phyloP scores from a whole-genome alignment of 2,888 invertebrate species.

The Arenicola marina region DNA sequence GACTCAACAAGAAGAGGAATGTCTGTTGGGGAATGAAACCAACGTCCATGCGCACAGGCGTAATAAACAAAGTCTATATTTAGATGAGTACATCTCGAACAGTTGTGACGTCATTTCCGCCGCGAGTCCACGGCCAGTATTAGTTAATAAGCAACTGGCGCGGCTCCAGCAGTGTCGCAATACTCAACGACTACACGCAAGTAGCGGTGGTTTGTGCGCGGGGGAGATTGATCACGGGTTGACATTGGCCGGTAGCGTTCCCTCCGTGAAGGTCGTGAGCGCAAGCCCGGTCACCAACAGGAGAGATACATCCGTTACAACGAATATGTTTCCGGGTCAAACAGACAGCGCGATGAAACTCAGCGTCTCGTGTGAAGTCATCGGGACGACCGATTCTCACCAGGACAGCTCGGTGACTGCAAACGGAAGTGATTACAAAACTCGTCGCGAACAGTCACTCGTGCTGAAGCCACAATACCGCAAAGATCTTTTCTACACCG shows the following conservation, averaged over 20 bases:
- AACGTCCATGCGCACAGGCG: background rate
- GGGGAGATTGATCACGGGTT: background rate
- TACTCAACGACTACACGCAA: background rate
- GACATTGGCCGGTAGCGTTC: background rate
- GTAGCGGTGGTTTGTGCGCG: background rate
- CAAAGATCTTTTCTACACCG: constrained; percentile 30
- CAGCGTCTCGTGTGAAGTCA: background rate
- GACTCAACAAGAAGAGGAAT: background rate
- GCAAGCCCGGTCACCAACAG: background rate
- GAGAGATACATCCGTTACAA: no score
- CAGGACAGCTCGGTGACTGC: background rate
- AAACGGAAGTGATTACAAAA: no score
- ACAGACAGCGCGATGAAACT: background rate
- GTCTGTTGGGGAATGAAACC: background rate
- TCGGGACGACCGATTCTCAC: background rate
- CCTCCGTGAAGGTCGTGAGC: background rate
- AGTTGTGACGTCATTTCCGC: background rate
- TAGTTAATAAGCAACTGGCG: no score
- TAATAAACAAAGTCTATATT: background rate
- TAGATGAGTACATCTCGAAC: background rate
- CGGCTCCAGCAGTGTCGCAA: background rate
- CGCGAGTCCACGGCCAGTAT: no score
- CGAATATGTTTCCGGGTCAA: no score
- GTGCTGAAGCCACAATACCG: constrained; percentile 12
- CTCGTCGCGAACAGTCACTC: background rate